A percentile compares a stretch with the other conserved stretches of the same genome.
phyloP scores from a whole-genome alignment of 2,888 invertebrate genomes.

The Euplexia lucipara region DNA sequence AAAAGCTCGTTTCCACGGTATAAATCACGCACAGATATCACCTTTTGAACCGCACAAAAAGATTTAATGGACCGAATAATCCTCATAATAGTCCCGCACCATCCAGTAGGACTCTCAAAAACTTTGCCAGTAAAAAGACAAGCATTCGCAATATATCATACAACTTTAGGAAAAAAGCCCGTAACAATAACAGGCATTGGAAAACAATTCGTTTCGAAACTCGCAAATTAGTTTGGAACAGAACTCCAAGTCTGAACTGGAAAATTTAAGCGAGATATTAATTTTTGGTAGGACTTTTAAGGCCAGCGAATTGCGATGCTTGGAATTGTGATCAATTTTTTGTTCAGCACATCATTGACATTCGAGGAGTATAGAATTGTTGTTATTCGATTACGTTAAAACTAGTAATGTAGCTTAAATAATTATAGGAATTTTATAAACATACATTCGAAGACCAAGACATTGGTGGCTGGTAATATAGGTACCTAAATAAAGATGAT shows the following conservation, averaged over 20 bases:
- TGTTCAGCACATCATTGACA: constrained; percentile 35
- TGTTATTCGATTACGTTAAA: too few species aligned
- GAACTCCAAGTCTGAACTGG: constrained; percentile 52
- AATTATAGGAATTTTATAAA: too few species aligned
- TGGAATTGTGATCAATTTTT: constrained; percentile 55
- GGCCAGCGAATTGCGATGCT: constrained; percentile 52
- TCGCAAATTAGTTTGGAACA: constrained; percentile 67
- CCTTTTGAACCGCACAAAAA: constrained; percentile 29
- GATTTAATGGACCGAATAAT: constrained; percentile 31
- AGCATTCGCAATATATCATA: constrained; percentile 48
- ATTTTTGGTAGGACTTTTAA: constrained; percentile 59
- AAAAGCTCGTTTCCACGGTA: constrained; percentile 23
- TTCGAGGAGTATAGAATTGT: constrained; percentile 18
- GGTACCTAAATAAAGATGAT: not conserved
- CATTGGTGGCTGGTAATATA: too few species aligned
- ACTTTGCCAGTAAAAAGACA: constrained; percentile 43
- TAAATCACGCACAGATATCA: constrained; percentile 40
- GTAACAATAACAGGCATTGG: constrained; percentile 51
- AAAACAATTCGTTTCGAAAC: constrained; percentile 65
- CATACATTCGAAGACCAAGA: too few species aligned
- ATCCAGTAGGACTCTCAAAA: constrained; percentile 26
- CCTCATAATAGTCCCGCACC: constrained; percentile 7
- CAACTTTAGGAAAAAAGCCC: constrained; percentile 48
- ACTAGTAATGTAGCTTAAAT: too few species aligned
- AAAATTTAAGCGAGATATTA: constrained; percentile 60